Evolutionary conservation across 2,113 vertebrate genomes (phyloP).

Genomic region (Meleagris gallopavo): DNA sequence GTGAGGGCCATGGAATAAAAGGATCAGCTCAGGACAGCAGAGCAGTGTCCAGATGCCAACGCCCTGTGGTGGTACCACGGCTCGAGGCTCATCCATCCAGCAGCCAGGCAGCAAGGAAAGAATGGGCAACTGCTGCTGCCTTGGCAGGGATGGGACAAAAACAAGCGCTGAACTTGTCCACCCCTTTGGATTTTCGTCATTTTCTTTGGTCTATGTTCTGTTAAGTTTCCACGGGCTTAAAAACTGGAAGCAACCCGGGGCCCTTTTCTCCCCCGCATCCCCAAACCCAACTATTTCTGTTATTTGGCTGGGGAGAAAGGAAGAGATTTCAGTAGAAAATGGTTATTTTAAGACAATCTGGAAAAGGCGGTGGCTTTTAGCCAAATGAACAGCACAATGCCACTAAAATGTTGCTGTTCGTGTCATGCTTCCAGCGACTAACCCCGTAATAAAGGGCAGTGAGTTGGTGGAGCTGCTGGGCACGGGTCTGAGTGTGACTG

Average conservation of each 20-base stretch:
- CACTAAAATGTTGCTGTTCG: background rate
- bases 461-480: background rate
- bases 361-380: background rate
- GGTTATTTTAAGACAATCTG: constrained; percentile 4
- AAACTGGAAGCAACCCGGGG: background rate
- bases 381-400: constrained; percentile 51
- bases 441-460: background rate
- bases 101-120: constrained; percentile 50
- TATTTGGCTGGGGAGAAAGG: background rate
- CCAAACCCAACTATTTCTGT: background rate
- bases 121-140: constrained; percentile 36
- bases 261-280: background rate
- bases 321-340: constrained; percentile 17
- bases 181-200: background rate
- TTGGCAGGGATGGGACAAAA: constrained; percentile 33
- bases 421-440: background rate
- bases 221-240: constrained; percentile 22
- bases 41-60: constrained; percentile 61
- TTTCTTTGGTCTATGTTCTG: background rate
- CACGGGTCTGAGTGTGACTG: background rate
- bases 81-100: background rate
- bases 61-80: constrained; percentile 47
- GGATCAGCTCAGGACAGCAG: constrained; percentile 76
- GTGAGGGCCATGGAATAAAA: constrained; percentile 68
- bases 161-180: background rate